A percentile compares a stretch with the other conserved stretches of the same genome.
These are phyloP conservation scores for Entomobrya multifasciata DNA, from an alignment of 2,888 invertebrate species.

Conservation along the genomic window DNA sequence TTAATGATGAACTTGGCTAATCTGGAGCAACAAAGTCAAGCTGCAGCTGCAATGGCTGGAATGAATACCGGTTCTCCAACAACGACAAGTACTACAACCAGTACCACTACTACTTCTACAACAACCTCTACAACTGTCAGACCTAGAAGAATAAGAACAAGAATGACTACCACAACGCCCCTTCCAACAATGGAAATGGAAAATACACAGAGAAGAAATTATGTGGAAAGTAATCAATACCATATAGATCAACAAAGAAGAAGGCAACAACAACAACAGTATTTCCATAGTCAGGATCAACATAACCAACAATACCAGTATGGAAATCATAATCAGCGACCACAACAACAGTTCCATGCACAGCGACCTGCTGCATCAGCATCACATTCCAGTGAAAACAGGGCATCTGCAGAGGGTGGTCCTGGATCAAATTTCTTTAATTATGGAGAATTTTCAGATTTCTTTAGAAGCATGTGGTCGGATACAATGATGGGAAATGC, in stretches of 20 bases:
- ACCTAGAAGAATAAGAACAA: background rate
- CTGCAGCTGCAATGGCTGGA: background rate
- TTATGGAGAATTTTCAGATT: conserved; percentile 49
- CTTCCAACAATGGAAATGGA: background rate
- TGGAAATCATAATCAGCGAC: background rate
- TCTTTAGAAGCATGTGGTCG: conserved; percentile 52
- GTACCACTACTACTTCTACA: background rate
- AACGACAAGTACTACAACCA: background rate
- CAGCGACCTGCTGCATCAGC: conserved; percentile 8
- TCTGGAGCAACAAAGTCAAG: conserved; percentile 37
- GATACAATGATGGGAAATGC: conserved; percentile 52
- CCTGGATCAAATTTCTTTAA: conserved; percentile 36
- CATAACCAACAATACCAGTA: conserved; percentile 1
- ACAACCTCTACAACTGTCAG: background rate
- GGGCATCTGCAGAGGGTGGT: background rate
- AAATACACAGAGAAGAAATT: conserved; percentile 25
- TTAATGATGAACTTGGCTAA: conserved; percentile 39
- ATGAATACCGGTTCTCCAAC: background rate
- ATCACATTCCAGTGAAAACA: background rate
- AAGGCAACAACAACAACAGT: conserved; percentile 46
- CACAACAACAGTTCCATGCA: background rate
- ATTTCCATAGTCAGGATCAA: background rate
- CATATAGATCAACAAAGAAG: background rate
- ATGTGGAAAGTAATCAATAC: conserved; percentile 40
- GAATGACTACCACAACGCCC: background rate